Percentiles rank a stretch among this genome's conserved stretches.
phyloP scores from a whole-genome alignment of 2,888 invertebrate genomes.

The Cylindroiulus punctatus region DNA sequence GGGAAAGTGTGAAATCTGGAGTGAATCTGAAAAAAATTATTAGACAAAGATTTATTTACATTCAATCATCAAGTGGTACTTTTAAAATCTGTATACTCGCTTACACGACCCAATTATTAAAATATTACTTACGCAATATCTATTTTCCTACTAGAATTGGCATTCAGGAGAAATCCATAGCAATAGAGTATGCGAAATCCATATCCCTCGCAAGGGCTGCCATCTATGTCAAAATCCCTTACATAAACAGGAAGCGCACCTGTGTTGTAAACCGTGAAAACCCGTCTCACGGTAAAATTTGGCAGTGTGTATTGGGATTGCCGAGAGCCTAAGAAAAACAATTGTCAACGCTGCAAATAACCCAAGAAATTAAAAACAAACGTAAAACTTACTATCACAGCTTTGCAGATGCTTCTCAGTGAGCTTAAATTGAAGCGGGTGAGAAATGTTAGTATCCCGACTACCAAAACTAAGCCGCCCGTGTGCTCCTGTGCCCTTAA shows the following conservation, averaged over 20 bases:
- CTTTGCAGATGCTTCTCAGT: conserved; percentile 74
- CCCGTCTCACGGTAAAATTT: conserved; percentile 79
- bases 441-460: conserved; percentile 79
- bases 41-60: background rate
- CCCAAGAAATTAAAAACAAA: background rate
- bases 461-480: conserved; percentile 90
- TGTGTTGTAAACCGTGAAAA: conserved; percentile 88
- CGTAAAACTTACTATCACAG: conserved; percentile 70
- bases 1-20: conserved; percentile 84
- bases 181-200: conserved; percentile 84
- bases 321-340: conserved; percentile 55
- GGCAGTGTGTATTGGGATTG: conserved; percentile 68
- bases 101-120: background rate
- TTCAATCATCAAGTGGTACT: background rate
- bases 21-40: conserved; percentile 72
- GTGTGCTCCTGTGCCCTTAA: conserved; percentile 84
- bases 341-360: background rate
- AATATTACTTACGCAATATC: conserved; percentile 75
- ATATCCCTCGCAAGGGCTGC: conserved; percentile 74
- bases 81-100: background rate
- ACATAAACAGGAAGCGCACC: conserved; percentile 87
- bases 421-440: conserved; percentile 84
- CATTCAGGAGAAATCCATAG: conserved; percentile 75
- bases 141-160: conserved; percentile 79
- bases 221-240: conserved; percentile 75